A percentile compares a stretch with the other conserved stretches of the same genome.
These are phyloP conservation scores for Chymomyza fuscimana DNA, from an alignment of 2,888 invertebrate species.

Conservation along the genomic window DNA sequence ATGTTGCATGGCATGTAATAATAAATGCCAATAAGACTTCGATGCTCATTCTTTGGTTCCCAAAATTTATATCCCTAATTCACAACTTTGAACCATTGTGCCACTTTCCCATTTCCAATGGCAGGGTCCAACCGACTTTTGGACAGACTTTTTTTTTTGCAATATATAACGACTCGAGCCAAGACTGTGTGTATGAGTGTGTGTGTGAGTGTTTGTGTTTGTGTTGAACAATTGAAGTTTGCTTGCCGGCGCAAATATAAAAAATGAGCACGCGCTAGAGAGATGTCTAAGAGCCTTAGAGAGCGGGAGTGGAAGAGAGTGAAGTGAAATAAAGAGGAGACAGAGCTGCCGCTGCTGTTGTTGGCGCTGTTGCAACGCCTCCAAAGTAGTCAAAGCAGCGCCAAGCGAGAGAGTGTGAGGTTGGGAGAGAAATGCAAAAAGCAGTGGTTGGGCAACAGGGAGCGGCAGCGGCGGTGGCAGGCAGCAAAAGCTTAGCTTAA, in stretches of 20 bases:
- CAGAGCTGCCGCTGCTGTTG: constrained; percentile 40
- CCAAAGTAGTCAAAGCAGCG: constrained; percentile 21
- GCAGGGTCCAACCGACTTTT: constrained; percentile 16
- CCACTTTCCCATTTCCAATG: constrained; percentile 6
- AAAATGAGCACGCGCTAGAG: constrained; percentile 49
- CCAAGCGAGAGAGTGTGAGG: not conserved
- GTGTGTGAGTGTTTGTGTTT: constrained; percentile 17
- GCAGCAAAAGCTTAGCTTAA: constrained; percentile 70
- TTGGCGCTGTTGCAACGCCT: constrained; percentile 62
- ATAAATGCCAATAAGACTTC: no score
- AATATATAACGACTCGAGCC: constrained; percentile 1
- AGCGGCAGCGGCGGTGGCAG: constrained; percentile 18
- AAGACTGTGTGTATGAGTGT: constrained; percentile 6
- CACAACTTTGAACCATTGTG: not conserved
- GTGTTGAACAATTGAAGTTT: constrained; percentile 68
- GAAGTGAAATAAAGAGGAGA: not conserved
- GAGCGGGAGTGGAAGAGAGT: constrained; percentile 18
- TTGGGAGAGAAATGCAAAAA: not conserved
- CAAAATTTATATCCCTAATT: not conserved
- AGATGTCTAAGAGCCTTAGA: constrained; percentile 16
- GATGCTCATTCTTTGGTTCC: no score
- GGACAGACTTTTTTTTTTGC: not conserved
- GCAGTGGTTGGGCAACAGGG: constrained; percentile 37
- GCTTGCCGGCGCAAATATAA: constrained; percentile 61
- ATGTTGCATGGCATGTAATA: no score